Conservation (phyloP, 2,888 invertebrate species). For the Xylophagus ater region DNA sequence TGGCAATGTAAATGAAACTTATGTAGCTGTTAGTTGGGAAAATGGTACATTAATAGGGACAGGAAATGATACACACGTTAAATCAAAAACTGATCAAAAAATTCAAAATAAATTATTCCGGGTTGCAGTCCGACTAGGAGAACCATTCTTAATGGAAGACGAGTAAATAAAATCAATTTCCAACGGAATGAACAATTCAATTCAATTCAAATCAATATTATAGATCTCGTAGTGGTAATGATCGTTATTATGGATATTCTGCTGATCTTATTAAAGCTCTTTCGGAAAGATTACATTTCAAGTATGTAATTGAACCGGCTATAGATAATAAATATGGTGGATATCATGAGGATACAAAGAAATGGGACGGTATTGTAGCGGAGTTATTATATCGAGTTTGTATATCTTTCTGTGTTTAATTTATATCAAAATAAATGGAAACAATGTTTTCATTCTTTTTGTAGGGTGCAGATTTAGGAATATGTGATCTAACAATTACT, state of each 20-base stretch:
- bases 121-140: constrained; percentile 62
- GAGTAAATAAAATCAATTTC: constrained; percentile 18
- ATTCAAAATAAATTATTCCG: constrained; percentile 39
- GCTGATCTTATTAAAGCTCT: constrained; percentile 81
- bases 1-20: constrained; percentile 46
- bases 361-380: constrained; percentile 69
- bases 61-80: constrained; percentile 47
- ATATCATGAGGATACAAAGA: constrained; percentile 54
- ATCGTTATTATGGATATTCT: constrained; percentile 77
- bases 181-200: background rate
- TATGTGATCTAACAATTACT: constrained; percentile 93
- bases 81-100: constrained; percentile 40
- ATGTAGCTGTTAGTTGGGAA: constrained; percentile 42
- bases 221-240: constrained; percentile 56
- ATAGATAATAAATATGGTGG: constrained; percentile 61
- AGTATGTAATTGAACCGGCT: constrained; percentile 59
- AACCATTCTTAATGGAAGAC: constrained; percentile 56
- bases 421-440: no score
- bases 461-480: constrained; percentile 68
- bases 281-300: constrained; percentile 54
- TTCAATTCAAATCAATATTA: no score
- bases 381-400: constrained; percentile 65
- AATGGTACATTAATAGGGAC: constrained; percentile 31
- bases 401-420: constrained; percentile 15
- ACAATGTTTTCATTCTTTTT: no score